Evolutionary conservation across 2,888 invertebrate species (phyloP).

Genomic region (Blomia tropicalis): DNA sequence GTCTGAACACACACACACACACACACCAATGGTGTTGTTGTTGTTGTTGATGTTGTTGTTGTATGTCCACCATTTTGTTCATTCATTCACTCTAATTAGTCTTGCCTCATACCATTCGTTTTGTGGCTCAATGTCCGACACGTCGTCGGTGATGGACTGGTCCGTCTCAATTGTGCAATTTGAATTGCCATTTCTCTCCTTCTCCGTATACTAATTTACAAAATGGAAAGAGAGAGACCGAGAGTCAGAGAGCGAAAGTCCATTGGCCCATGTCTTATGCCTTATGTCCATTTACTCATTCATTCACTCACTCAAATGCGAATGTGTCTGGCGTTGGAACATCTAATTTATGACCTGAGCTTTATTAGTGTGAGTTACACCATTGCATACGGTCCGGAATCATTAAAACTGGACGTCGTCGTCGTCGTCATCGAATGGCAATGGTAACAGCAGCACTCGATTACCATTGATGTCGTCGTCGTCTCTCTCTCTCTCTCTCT

Average conservation of each 20-base stretch:
- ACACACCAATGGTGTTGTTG: neutral
- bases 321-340: neutral
- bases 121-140: neutral
- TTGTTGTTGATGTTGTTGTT: neutral
- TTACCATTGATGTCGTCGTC: too few species aligned
- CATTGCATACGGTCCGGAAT: neutral
- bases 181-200: neutral
- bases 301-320: neutral
- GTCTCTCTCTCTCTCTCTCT: too few species aligned
- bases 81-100: constrained; percentile 13
- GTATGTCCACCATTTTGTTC: neutral
- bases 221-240: neutral
- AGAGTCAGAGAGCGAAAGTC: neutral
- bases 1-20: neutral
- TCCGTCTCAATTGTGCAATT: neutral
- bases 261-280: neutral
- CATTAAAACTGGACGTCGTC: neutral
- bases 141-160: neutral
- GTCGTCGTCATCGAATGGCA: neutral
- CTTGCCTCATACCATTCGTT: neutral
- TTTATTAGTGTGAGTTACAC: neutral
- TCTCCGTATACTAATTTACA: constrained; percentile 7
- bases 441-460: neutral
- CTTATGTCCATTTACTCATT: constrained; percentile 1
- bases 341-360: neutral